Evolutionary conservation across 2,797 vertebrate species (phyloP).

Genomic region (Chelidonichthys spinosus): DNA sequence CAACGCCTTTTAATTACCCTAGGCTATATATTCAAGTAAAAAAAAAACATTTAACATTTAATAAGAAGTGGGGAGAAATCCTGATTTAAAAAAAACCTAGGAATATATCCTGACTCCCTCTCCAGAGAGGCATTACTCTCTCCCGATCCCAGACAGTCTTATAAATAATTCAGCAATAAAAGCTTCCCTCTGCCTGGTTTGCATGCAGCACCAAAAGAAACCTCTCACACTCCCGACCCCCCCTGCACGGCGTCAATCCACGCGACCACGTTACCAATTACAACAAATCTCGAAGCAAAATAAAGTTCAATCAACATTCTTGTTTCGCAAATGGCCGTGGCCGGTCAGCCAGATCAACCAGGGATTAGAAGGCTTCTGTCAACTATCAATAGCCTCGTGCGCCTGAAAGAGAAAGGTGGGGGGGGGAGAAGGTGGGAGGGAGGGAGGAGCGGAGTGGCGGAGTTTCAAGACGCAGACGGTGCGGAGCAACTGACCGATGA

Average conservation of each 20-base stretch:
- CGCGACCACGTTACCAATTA: slow-evolving; percentile 62
- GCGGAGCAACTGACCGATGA: slow-evolving; percentile 58
- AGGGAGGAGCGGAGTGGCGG: slow-evolving; percentile 18
- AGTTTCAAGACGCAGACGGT: slow-evolving; percentile 65
- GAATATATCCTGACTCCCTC: slow-evolving; percentile 27
- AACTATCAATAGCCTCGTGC: slow-evolving; percentile 80
- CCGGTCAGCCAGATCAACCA: slow-evolving; percentile 62
- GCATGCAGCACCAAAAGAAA: slow-evolving; percentile 61
- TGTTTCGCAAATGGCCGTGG: slow-evolving; percentile 59
- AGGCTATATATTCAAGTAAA: background rate
- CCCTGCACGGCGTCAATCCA: slow-evolving; percentile 36
- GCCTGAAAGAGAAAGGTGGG: slow-evolving; percentile 40
- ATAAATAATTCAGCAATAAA: slow-evolving; percentile 85
- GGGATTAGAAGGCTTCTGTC: slow-evolving; percentile 77
- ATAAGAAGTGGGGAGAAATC: background rate
- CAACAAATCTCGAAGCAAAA: slow-evolving; percentile 64
- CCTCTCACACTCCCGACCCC: slow-evolving; percentile 14
- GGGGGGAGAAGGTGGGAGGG: background rate
- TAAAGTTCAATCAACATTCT: slow-evolving; percentile 80
- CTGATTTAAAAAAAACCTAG: slow-evolving; percentile 13
- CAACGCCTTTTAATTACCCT: background rate
- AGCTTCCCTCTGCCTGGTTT: slow-evolving; percentile 74
- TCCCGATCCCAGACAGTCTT: slow-evolving; percentile 70
- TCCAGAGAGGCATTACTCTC: slow-evolving; percentile 63
- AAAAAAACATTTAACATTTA: no score